These are phyloP conservation scores for Pteromalus puparum DNA, from an alignment of 1,140 invertebrate species.

Conservation along the genomic window DNA sequence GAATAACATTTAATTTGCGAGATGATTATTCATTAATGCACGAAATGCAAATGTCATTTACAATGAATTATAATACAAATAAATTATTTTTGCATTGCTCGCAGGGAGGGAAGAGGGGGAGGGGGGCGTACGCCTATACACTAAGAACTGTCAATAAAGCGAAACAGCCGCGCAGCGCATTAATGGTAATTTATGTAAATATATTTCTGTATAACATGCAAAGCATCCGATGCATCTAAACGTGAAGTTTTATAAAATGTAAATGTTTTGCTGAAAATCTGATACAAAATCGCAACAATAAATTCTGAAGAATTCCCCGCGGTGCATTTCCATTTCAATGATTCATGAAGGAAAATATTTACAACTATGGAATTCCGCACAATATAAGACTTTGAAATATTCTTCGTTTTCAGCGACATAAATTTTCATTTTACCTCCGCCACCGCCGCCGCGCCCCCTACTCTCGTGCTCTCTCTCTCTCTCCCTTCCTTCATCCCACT, in stretches of 20 bases:
- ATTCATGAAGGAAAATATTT: conserved; percentile 56
- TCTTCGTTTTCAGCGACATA: conserved; percentile 53
- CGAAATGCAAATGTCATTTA: neutral
- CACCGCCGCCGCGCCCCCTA: neutral
- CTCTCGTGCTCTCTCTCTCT: neutral
- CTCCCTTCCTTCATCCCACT: neutral
- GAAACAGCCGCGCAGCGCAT: neutral
- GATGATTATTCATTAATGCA: neutral
- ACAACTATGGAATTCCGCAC: conserved; percentile 53
- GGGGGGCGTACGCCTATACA: no score
- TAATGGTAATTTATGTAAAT: conserved; percentile 36
- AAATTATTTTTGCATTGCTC: neutral
- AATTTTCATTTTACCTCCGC: conserved; percentile 52
- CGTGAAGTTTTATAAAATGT: conserved; percentile 31
- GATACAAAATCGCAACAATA: conserved; percentile 54
- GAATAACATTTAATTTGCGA: neutral
- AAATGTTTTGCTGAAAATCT: conserved; percentile 52
- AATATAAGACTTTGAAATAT: conserved; percentile 56
- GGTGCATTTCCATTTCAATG: conserved; percentile 54
- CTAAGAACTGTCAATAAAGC: neutral
- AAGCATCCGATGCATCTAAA: conserved; percentile 40
- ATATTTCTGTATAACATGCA: conserved; percentile 31
- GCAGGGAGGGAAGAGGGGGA: no score
- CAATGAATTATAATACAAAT: neutral
- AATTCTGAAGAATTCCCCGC: conserved; percentile 40